A percentile compares a stretch with the other conserved stretches of the same genome.
phyloP scores from a whole-genome alignment of 1,140 invertebrate genomes.

The Plectrocnemia conspersa region DNA sequence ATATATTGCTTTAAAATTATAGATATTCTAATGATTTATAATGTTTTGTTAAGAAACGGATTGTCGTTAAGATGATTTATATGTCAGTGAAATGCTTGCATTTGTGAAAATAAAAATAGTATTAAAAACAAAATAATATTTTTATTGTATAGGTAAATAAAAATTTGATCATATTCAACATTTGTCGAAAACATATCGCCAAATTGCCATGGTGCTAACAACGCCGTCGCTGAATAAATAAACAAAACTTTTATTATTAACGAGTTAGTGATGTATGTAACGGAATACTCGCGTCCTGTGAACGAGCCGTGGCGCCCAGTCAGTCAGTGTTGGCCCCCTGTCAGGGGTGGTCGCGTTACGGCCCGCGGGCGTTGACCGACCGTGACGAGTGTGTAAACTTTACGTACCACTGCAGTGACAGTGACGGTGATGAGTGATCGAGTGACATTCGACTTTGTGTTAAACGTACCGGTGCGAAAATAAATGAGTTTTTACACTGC shows the following conservation, averaged over 20 bases:
- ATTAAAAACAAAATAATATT: not conserved
- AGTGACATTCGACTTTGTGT: too few species aligned
- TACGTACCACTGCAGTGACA: constrained; percentile 4
- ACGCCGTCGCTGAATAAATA: not conserved
- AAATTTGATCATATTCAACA: not conserved
- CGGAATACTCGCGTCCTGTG: constrained; percentile 16
- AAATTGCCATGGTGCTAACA: not conserved
- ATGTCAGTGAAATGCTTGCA: not conserved
- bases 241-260: too few species aligned
- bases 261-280: constrained; percentile 2
- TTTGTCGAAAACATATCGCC: too few species aligned
- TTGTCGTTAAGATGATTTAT: too few species aligned
- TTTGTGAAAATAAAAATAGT: not conserved
- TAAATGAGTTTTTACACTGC: too few species aligned
- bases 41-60: too few species aligned
- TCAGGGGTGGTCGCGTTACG: not conserved
- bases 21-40: too few species aligned
- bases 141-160: not conserved
- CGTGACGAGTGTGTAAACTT: constrained; percentile 7
- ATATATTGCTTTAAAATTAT: too few species aligned
- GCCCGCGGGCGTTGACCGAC: not conserved
- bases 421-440: too few species aligned
- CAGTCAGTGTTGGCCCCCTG: constrained; percentile 3
- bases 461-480: too few species aligned
- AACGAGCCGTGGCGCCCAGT: not conserved